Base-by-base conservation (phyloP, 2,797 vertebrate genomes). In the Pitangus sulphuratus region DNA sequence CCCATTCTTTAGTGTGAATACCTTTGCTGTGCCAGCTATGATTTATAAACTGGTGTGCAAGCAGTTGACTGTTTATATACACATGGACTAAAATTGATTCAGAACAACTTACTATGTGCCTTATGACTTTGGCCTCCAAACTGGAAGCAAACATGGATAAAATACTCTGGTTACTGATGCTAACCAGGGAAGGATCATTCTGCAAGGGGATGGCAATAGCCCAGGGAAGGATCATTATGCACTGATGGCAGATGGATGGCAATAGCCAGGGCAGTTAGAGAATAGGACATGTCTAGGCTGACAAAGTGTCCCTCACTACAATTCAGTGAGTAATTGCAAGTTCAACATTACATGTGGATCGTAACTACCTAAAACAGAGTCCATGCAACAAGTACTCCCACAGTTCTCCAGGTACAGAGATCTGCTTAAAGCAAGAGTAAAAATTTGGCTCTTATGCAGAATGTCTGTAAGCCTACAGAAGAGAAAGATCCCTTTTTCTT, bases 231-330 rank as follows among this genome's bases (percentile, higher is more conserved):
- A 40, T n/a, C 19, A 2, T 72, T 75, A 45, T 57, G 13, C 5
- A 1, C 15, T 44, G 17, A 42, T 12, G 30, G 17, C 21, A 58
- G 14, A 65, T 40, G 17, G 24, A 26, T 30, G 39, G 17, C n/a
- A 87, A 7, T 35, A 78, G 21, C 35, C 18, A 22, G 24, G 48
- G 4, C 17, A 53, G 11, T 35, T 13, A 51, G 9, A 44, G 30
- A 53, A 62, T 6, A 26, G 28, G 28, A 58, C 0, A 0, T 21
- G 6, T 33, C 39, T 4, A 3, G 35, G 21, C 31, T 93, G 24
- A 39, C 20, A 65, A 86, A 82, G 30, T 28, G 19, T 35, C 37
- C 40, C 57, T 71, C 26, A 7, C 6, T 44, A 51, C 42, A 51
- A 11, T 58, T 62, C 8, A 19, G 25, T 1, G 7, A 68, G 20